Evolutionary conservation across 1,140 invertebrate species (phyloP).

Genomic region (Bemisia tabaci): DNA sequence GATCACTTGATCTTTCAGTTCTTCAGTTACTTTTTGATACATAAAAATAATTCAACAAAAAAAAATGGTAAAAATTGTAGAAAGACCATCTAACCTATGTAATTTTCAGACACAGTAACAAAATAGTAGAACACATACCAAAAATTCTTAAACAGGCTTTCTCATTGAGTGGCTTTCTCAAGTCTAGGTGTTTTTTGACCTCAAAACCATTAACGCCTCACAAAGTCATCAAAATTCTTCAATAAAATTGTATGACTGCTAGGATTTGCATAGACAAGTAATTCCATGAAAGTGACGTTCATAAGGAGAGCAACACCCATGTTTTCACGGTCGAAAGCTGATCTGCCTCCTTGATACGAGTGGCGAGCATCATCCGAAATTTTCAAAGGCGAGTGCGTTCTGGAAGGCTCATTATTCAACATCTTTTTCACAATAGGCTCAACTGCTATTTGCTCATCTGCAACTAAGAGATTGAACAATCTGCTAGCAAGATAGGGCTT

Average conservation of each 20-base stretch:
- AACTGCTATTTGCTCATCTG: not conserved
- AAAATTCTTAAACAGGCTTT: too few relatives aligned
- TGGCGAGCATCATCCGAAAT: not conserved
- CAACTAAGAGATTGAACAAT: not conserved
- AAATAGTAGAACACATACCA: too few relatives aligned
- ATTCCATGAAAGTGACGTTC: not conserved
- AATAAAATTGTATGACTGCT: not conserved
- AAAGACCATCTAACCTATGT: too few relatives aligned
- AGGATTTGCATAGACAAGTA: not conserved
- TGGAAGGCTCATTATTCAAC: not conserved
- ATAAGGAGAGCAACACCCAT: not conserved
- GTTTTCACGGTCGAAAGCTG: not conserved
- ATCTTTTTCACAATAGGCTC: not conserved
- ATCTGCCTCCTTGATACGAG: not conserved
- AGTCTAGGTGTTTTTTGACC: too few relatives aligned
- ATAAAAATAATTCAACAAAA: too few relatives aligned
- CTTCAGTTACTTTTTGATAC: too few relatives aligned
- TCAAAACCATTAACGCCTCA: too few relatives aligned
- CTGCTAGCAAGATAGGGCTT: not conserved
- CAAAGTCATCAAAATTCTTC: too few relatives aligned
- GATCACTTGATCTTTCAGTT: too few relatives aligned
- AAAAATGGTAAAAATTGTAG: too few relatives aligned
- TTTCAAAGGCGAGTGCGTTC: not conserved
- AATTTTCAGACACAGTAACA: too few relatives aligned
- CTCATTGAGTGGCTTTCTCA: too few relatives aligned